Percentiles rank a stretch among this genome's conserved stretches.
phyloP scores from a whole-genome alignment of 2,113 vertebrate genomes.

The Pampusana beccarii region DNA sequence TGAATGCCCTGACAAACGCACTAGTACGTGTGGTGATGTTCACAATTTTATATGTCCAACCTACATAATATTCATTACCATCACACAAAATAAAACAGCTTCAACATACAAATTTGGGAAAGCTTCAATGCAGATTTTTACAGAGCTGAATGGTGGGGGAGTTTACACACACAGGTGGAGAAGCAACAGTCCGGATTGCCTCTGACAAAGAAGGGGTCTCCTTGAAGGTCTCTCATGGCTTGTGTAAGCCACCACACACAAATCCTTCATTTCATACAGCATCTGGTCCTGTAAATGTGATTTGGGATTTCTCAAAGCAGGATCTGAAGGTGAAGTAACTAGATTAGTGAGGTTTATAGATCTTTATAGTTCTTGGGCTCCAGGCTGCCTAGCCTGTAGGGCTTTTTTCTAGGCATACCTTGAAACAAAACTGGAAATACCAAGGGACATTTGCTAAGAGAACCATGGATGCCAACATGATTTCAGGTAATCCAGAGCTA shows the following conservation, averaged over 20 bases:
- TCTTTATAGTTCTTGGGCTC: neutral
- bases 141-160: neutral
- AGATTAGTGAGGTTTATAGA: neutral
- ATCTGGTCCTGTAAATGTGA: rapidly evolving
- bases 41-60: neutral
- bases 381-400: neutral
- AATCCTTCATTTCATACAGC: neutral
- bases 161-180: rapidly evolving
- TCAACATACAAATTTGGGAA: neutral
- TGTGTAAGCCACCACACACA: neutral
- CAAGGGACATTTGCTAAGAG: neutral
- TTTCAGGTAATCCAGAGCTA: neutral
- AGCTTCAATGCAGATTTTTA: neutral
- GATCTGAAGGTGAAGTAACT: neutral
- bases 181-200: neutral
- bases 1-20: neutral
- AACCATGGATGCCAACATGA: neutral
- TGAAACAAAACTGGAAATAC: neutral
- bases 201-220: rapidly evolving
- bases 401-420: neutral
- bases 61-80: rapidly evolving
- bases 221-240: rapidly evolving
- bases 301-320: neutral
- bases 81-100: neutral
- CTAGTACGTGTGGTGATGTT: rapidly evolving